Conservation (phyloP, 1,140 invertebrate species). For the Drosophila repleta region DNA sequence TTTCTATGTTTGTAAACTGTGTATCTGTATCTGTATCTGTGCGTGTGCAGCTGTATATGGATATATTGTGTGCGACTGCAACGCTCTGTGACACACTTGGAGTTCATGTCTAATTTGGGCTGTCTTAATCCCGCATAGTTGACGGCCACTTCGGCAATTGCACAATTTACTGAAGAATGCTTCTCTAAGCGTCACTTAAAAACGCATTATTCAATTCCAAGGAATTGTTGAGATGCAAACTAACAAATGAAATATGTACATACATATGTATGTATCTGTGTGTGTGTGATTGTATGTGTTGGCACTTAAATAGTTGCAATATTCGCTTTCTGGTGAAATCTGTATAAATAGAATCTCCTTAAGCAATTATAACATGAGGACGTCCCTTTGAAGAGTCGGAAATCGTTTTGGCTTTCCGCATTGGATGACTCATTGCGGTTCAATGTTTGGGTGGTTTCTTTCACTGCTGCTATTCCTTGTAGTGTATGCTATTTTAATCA, state of each 20-base stretch:
- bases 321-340: constrained; percentile 3
- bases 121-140: constrained; percentile 40
- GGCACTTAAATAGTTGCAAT: constrained; percentile 3
- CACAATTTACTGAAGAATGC: constrained; percentile 80
- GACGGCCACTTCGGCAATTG: constrained; percentile 67
- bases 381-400: constrained; percentile 1
- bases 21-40: too few relatives aligned
- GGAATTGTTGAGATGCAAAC: constrained; percentile 26
- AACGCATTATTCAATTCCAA: constrained; percentile 80
- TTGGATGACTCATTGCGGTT: constrained; percentile 38
- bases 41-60: too few relatives aligned
- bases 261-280: too few relatives aligned
- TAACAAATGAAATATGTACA: not conserved
- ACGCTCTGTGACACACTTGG: constrained; percentile 30
- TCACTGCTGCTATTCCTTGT: constrained; percentile 10
- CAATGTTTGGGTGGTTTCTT: constrained; percentile 9
- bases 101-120: constrained; percentile 57
- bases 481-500: constrained; percentile 37
- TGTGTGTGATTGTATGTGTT: not conserved
- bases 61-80: constrained; percentile 15
- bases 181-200: constrained; percentile 82
- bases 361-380: constrained; percentile 11
- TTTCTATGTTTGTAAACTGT: constrained; percentile 8
- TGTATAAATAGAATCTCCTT: constrained; percentile 11
- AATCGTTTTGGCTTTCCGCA: constrained; percentile 2